A percentile compares a stretch with the other conserved stretches of the same genome.
These are phyloP conservation scores for Mactra quadrangularis DNA, from an alignment of 1,140 invertebrate species.

Conservation along the genomic window DNA sequence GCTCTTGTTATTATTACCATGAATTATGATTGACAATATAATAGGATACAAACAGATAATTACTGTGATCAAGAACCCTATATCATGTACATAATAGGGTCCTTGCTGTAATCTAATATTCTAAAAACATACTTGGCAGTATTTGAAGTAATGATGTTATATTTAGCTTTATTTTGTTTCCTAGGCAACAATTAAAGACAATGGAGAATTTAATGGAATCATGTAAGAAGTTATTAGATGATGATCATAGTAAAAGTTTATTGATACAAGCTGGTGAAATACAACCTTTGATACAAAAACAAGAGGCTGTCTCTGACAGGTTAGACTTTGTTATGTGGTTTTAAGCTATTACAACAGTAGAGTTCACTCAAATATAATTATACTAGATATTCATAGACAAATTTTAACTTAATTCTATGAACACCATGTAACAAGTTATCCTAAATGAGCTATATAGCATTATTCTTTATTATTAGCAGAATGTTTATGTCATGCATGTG, in stretches of 20 bases:
- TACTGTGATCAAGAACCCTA: too few relatives aligned
- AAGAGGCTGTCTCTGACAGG: constrained; percentile 67
- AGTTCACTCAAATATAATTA: neutral
- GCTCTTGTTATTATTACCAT: too few relatives aligned
- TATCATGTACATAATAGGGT: too few relatives aligned
- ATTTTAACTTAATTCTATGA: neutral
- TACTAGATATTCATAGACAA: neutral
- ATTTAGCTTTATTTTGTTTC: neutral
- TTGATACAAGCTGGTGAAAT: constrained; percentile 70
- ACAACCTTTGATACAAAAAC: constrained; percentile 65
- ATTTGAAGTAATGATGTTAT: neutral
- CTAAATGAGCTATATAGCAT: neutral
- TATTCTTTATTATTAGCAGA: neutral
- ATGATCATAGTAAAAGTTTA: constrained; percentile 65
- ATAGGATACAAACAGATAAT: too few relatives aligned
- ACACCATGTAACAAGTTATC: neutral
- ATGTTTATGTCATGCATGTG: too few relatives aligned
- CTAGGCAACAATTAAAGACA: constrained; percentile 58
- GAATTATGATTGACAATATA: too few relatives aligned
- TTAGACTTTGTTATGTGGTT: constrained; percentile 21
- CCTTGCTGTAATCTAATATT: too few relatives aligned
- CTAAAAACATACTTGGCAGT: too few relatives aligned
- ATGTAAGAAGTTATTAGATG: constrained; percentile 70
- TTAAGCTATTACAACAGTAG: neutral
- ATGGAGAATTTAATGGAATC: constrained; percentile 67